Evolutionary conservation across 2,113 vertebrate genomes (phyloP), one percentile per base, ranked within the genome.

Genomic region (Lagopus leucura): DNA sequence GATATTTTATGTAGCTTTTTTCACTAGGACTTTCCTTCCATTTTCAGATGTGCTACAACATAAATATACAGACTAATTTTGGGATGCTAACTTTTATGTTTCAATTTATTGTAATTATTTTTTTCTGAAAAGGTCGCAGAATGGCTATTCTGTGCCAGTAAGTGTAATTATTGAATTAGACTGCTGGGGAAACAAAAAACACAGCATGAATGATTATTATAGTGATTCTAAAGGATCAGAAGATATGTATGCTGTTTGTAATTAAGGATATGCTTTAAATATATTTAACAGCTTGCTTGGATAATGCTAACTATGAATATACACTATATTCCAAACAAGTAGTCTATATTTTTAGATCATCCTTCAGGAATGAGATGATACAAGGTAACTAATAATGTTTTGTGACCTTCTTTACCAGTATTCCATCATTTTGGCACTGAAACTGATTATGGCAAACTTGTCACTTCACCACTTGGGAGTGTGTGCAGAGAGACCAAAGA

Each of bases 351-450:
- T 96, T 88, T 88, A 48, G 22, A 78, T 92, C 60, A 78, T 76
- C 66, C 83, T 94, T 96, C 90, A 94, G 86, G 66, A 77, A 81
- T 45, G 69, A 72, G 70, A 69, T 93, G 79, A 90, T 81, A 63
- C 43, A 84, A 94, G 40, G 57, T 66, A 90, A 95, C 93, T 94
- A 81, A 93, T 88, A 90, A 77, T 92, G 87, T 81, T 96, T 93
- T 70, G 86, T 95, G 94, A 91, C 95, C 94, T 97, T 94, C 92
- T 92, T 86, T 27, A 94, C 82, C 30, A 65, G 73, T 42, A 90
- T 92, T 96, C 90, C 73, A 70, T 96, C 93, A 94, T 94, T 90
- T 86, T 95, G 95, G 88, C 92, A 86, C 11, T 75, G 43, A 88
- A 95, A 94, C 76, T 88, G 88, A 94, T 95, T 94, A 95, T 95